Conservation (phyloP, 2,888 invertebrate genomes). For the Aphodius sticticus region DNA sequence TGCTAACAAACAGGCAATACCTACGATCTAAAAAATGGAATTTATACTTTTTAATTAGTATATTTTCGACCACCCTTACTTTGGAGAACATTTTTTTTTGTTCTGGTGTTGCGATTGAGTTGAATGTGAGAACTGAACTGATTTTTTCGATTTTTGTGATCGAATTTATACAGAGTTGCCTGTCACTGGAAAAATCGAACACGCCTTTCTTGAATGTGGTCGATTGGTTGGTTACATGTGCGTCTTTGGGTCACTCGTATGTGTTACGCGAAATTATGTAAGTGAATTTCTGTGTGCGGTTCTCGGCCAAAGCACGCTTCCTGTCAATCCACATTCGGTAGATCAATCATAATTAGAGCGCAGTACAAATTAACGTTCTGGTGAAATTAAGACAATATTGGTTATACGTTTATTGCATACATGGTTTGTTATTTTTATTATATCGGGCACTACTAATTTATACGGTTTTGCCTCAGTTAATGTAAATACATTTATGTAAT, state of each 20-base stretch:
- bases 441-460: neutral
- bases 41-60: neutral
- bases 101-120: slow-evolving; percentile 8
- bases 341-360: neutral
- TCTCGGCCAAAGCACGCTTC: neutral
- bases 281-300: neutral
- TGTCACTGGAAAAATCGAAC: neutral
- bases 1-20: slow-evolving; percentile 6
- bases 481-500: too few relatives aligned
- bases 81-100: slow-evolving; percentile 26
- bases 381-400: neutral
- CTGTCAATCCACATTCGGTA: neutral
- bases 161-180: neutral
- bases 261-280: slow-evolving; percentile 4
- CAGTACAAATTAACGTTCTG: neutral
- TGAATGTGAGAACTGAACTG: neutral
- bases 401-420: neutral
- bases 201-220: neutral
- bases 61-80: slow-evolving; percentile 15
- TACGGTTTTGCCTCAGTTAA: neutral
- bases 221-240: neutral
- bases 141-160: slow-evolving; percentile 10
- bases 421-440: too few relatives aligned
- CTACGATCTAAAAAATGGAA: slow-evolving; percentile 13
- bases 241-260: slow-evolving; percentile 4